Evolutionary conservation across 2,113 vertebrate genomes (phyloP), one percentile per base, ranked within the genome.

Genomic region (Aleadryas rufinucha): DNA sequence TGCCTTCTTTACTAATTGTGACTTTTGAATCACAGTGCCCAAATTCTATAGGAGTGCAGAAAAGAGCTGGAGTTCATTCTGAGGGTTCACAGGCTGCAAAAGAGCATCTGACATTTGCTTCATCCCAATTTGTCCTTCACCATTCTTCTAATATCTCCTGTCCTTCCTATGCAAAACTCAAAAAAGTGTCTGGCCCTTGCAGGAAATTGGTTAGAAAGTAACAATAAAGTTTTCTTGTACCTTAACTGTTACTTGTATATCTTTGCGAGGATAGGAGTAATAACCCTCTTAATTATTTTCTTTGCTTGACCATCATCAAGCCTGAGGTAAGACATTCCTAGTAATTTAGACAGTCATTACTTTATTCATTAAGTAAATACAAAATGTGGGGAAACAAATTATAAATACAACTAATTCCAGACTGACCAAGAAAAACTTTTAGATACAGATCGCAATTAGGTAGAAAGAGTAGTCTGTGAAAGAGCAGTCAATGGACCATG

Each of bases 311-410:
- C 30, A 22, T 74, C 65, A 61, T 65, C 44, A 53, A 78, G n/a
- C 28, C 49, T 89, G 53, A 81, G 21, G 65, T 87, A 80, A 84
- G 28, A 75, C 15, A 30, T n/a, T 41, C 28, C 71, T 81, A 66
- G 42, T 44, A 81, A 86, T 77, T 83, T 70, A 87, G 41, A 41
- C 13, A 27, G 33, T 65, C 22, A 41, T 57, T 84, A 85, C 3
- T 81, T 89, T 72, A n/a, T 72, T 93, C 35, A 77, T 94, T 90
- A 82, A 94, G 77, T 84, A 92, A 94, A 86, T 64, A 82, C 16
- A 23, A 75, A 93, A 93, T 77, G 20, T 74, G 28, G 31, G 93
- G 35, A 91, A 77, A 64, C 45, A 93, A 93, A 89, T 86, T 89
- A 76, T 86, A 72, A 92, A 91, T 84, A 61, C 44, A 84, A 13